Base-by-base conservation (phyloP, 2,888 invertebrate genomes). In the Branchipolynoe longqiensis region DNA sequence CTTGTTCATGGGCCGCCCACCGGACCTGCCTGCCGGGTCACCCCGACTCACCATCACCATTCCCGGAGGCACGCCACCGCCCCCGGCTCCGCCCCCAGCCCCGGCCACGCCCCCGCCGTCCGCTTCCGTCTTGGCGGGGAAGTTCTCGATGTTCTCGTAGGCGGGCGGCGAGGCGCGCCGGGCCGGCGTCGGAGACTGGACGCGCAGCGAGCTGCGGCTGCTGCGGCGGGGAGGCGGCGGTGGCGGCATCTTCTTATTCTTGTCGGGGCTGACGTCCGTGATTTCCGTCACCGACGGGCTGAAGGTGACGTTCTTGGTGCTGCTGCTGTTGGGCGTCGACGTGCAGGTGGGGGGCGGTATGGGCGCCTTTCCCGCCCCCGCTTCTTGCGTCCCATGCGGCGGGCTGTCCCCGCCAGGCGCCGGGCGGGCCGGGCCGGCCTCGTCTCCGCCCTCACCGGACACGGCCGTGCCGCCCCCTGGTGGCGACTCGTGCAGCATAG, bases 181-280 rank as follows among this genome's bases (percentile, higher is more conserved):
- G 0, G 81, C 31, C 3, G 85, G 87, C 28, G 85, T 85, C 0
- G 87, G 86, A 31, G 82, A 56, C n/a, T 86, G 82, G n/a, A 54
- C 78, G 4, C 59, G 36, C 40, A 82, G 18, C 6, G 74, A 74
- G n/a, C 74, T 74, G 1, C 82, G 69, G 69, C 83, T 82, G 73
- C 82, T 85, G 41, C 82, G 64, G 18, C 69, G 64, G 22, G 92
- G 92, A 18, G 93, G 92, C 33, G 93, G 92, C 3, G 93, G 93
- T 14, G 93, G 92, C 1, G 92, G 93, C 85, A 91, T 92, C 86
- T 91, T 92, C 41, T 38, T n/a, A 25, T 58, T 40, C 12, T 56
- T 12, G 36, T 59, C 41, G n/a, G 83, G 83, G 28, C 83, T 84
- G n/a, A 74, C 59, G 48, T 83, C 78, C 28, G 40, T 40, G 54